These are phyloP conservation scores for Scrobipalpa atriplicella DNA, from an alignment of 2,888 invertebrate species.

Conservation along the genomic window DNA sequence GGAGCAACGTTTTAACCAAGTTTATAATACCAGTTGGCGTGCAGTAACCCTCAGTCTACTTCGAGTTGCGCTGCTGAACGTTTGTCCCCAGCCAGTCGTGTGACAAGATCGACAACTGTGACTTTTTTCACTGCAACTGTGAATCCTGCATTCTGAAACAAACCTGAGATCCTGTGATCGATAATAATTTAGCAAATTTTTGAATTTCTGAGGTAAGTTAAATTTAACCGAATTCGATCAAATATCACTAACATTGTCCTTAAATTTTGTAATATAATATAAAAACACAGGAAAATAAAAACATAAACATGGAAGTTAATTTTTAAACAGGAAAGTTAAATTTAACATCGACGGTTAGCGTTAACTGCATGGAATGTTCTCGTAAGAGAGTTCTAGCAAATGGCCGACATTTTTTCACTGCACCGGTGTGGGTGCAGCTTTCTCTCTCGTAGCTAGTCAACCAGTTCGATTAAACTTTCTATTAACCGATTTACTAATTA, in stretches of 20 bases:
- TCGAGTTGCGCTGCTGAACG: conserved; percentile 62
- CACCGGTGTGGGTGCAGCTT: conserved; percentile 54
- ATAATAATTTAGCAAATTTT: conserved; percentile 48
- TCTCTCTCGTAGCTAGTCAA: conserved; percentile 55
- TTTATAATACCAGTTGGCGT: conserved; percentile 72
- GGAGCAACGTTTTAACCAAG: conserved; percentile 67
- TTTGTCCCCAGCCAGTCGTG: conserved; percentile 46
- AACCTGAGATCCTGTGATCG: conserved; percentile 44
- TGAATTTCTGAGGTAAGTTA: conserved; percentile 60
- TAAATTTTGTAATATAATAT: too few relatives aligned
- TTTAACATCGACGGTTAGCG: conserved; percentile 18
- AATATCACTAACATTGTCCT: not conserved
- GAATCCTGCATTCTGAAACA: conserved; percentile 48
- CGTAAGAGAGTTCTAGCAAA: conserved; percentile 52
- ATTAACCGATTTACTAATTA: not conserved
- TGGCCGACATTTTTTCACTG: conserved; percentile 65
- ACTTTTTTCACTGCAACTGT: conserved; percentile 48
- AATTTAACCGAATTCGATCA: conserved; percentile 5
- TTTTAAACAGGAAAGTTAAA: conserved; percentile 22
- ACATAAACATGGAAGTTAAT: conserved; percentile 11
- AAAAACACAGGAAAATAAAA: not conserved
- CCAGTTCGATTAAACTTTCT: conserved; percentile 18
- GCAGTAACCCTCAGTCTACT: conserved; percentile 72
- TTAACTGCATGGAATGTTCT: conserved; percentile 37
- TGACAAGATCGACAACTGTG: conserved; percentile 46